Conservation (phyloP, 2,797 vertebrate species). For the Adelosebastes latens region DNA sequence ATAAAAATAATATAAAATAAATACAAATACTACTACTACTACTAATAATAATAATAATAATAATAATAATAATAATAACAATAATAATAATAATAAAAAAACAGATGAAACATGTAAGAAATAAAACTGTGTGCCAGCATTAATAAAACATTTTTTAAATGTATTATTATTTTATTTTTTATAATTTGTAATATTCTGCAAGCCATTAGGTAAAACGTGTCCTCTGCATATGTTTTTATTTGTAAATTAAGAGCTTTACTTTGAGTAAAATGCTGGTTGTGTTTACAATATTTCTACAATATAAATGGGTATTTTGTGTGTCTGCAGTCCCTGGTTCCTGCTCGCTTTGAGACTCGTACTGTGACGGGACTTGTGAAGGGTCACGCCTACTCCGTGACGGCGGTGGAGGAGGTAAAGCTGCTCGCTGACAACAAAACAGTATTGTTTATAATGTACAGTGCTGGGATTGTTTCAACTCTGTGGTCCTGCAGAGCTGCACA, state of each 20-base stretch:
- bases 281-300: background rate
- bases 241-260: background rate
- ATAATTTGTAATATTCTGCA: background rate
- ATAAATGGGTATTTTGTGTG: background rate
- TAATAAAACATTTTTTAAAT: background rate
- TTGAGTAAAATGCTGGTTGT: background rate
- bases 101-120: background rate
- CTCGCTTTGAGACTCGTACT: constrained; percentile 93
- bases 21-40: rapidly evolving
- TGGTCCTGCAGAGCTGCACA: background rate
- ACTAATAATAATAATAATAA: background rate
- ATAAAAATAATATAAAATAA: background rate
- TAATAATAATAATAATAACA: too few species aligned
- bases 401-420: constrained; percentile 90
- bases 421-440: background rate
- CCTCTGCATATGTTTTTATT: background rate
- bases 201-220: background rate
- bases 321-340: constrained; percentile 89
- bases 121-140: background rate
- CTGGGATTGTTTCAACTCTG: background rate
- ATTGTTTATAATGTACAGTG: background rate
- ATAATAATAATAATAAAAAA: background rate
- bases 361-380: constrained; percentile 93
- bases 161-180: too few species aligned
- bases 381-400: constrained; percentile 97